Evolutionary conservation across 2,113 vertebrate genomes (phyloP).

Genomic region (Agelaius tricolor): DNA sequence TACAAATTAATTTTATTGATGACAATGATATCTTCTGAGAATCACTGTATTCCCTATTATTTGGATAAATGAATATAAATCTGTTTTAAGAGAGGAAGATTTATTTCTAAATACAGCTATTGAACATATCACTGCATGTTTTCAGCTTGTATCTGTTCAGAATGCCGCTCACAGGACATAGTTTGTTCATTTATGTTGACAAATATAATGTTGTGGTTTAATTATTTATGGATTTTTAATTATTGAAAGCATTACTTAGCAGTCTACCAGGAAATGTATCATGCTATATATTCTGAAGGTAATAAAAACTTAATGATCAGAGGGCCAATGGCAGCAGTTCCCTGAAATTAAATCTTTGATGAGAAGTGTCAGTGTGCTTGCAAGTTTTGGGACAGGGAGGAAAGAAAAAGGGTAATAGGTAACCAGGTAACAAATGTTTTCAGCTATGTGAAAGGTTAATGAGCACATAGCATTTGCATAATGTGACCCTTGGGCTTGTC

Average conservation of each 20-base stretch:
- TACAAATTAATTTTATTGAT: background rate
- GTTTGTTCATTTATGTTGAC: constrained; percentile 57
- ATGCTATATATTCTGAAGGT: constrained; percentile 13
- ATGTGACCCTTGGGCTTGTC: constrained; percentile 1
- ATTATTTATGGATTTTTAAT: constrained; percentile 70
- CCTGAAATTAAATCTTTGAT: constrained; percentile 43
- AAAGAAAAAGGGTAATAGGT: constrained; percentile 26
- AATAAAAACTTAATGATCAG: constrained; percentile 47
- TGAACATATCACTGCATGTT: background rate
- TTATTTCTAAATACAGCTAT: background rate
- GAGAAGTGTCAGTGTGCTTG: background rate
- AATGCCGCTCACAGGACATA: background rate
- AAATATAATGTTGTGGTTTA: constrained; percentile 55
- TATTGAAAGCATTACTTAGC: constrained; percentile 52
- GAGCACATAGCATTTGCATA: background rate
- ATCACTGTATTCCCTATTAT: background rate
- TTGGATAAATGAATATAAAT: background rate
- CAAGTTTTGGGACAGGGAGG: background rate
- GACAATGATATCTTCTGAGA: background rate
- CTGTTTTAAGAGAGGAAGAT: background rate
- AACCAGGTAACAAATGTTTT: constrained; percentile 28
- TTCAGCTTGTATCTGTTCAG: background rate
- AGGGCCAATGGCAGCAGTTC: background rate
- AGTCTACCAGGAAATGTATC: constrained; percentile 50
- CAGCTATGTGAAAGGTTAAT: constrained; percentile 22